Conservation (phyloP, 1,140 invertebrate species). For the Mercenaria mercenaria region DNA sequence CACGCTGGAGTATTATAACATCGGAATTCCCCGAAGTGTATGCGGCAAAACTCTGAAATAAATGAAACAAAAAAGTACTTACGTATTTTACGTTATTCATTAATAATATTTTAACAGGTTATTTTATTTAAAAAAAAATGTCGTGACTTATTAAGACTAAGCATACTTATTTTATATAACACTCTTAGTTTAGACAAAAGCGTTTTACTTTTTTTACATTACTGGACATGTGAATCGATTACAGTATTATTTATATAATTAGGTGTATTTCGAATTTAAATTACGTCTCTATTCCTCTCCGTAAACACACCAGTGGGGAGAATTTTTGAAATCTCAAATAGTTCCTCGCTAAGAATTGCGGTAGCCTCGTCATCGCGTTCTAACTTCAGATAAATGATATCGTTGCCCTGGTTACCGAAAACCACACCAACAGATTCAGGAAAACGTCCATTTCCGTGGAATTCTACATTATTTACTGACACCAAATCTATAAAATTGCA, state of each 20-base stretch:
- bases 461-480: neutral
- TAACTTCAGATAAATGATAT: neutral
- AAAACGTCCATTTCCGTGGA: neutral
- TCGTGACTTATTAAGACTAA: no score
- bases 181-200: no score
- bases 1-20: neutral
- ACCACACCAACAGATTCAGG: neutral
- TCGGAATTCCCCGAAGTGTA: neutral
- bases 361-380: neutral
- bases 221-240: no score
- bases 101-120: no score
- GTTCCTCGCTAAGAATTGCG: neutral
- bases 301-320: conserved; percentile 12
- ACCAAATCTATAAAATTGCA: neutral
- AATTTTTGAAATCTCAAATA: neutral
- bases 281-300: conserved; percentile 3
- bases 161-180: no score
- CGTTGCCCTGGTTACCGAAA: neutral
- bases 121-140: no score
- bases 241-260: no score
- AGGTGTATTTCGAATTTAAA: no score
- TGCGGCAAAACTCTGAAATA: conserved; percentile 8
- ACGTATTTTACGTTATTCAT: no score
- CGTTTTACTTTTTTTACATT: no score
- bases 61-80: neutral